Evolutionary conservation across 2,113 vertebrate species (phyloP).

Genomic region (Tragelaphus buxtoni): DNA sequence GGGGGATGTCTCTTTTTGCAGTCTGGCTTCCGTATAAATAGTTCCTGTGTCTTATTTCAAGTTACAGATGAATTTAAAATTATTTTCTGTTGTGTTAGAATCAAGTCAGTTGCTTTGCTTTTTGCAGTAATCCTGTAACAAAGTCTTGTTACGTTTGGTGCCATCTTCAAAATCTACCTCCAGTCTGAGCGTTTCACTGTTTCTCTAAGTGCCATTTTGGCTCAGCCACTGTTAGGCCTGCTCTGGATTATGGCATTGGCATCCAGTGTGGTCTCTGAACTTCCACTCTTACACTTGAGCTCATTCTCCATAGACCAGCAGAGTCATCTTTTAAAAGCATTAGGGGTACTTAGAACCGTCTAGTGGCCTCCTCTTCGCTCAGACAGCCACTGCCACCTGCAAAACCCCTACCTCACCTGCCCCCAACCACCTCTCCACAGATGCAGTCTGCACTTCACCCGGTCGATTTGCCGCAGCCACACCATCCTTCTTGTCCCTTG

Average conservation of each 20-base stretch:
- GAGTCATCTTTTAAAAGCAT: neutral
- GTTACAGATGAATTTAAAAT: neutral
- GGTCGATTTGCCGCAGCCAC: neutral
- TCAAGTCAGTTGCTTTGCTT: neutral
- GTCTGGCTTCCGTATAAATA: neutral
- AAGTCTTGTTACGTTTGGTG: neutral
- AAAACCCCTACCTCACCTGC: neutral
- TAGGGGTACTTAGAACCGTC: neutral
- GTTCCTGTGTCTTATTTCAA: constrained; percentile 10
- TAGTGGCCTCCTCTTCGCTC: neutral
- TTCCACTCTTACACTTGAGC: neutral
- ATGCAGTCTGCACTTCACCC: fast-evolving
- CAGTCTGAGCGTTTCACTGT: neutral
- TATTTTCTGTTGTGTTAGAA: neutral
- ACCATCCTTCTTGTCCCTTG: neutral
- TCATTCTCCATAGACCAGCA: neutral
- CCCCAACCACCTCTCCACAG: neutral
- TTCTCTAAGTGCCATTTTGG: neutral
- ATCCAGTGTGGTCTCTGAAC: neutral
- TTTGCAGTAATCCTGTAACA: neutral
- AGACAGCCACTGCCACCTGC: neutral
- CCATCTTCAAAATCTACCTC: neutral
- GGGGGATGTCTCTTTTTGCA: neutral
- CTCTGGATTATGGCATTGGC: neutral
- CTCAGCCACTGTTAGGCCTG: neutral